Evolutionary conservation across 2,113 vertebrate species (phyloP), one percentile per base, ranked within the genome.

Genomic region (Canis aureus): DNA sequence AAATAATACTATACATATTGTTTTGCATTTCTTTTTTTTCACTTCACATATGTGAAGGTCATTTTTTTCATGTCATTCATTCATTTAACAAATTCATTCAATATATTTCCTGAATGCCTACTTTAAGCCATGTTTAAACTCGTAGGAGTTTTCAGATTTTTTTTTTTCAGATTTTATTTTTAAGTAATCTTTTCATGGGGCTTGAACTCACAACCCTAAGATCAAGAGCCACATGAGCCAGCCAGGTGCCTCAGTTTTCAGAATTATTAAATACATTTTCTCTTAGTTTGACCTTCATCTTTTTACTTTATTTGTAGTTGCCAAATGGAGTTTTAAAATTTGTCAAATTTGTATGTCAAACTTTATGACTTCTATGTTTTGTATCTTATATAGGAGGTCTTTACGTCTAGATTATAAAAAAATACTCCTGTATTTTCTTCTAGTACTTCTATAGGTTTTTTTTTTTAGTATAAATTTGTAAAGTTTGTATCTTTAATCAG

Each of bases 21-120:
- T 84, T 95, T 96, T 95, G 16, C 17, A 78, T 60, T 10, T 87
- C n/a, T 27, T 19, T 49, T 82, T 87, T 78, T 60, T 51, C 43
- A 43, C 95, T 90, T 92, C 9, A 76, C 73, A 79, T 51, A 79
- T 69, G 0, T 67, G 82, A 69, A 60, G 20, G 38, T 73, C 11
- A 71, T 35, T 81, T 92, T 95, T 92, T 79, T 32, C 49, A 17
- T 90, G 27, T 94, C 69, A 94, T 73, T 82, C 7, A 69, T 86
- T 94, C 64, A 73, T 80, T 92, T n/a, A 86, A 51, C 11, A 80
- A 74, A 87, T 43, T 60, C 38, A 79, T 57, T 62, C 23, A 53
- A 0, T 51, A 27, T 83, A n/a, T 83, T 96, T 97, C 6, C 67
- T 94, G 60, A 92, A 66, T 82, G n/a, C 15, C 19, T 86, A 23